Conservation (phyloP, 2,113 vertebrate genomes). For the Hippocampus zosterae region DNA sequence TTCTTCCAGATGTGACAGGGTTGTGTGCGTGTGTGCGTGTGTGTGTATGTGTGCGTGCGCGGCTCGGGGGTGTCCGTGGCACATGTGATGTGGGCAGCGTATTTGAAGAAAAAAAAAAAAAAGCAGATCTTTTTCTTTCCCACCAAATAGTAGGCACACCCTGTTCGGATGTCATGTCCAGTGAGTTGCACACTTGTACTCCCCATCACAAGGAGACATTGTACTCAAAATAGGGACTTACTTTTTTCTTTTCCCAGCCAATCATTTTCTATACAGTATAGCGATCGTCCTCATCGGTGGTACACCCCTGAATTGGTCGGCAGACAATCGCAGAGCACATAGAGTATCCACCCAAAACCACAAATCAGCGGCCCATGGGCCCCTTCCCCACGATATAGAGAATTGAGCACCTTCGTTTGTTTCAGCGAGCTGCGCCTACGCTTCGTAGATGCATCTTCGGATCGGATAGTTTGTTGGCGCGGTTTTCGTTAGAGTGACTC, state of each 20-base stretch:
- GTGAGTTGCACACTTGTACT: constrained; percentile 17
- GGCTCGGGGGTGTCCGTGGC: constrained; percentile 46
- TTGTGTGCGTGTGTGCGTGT: constrained; percentile 20
- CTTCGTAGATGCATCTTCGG: too few species aligned
- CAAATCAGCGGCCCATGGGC: too few species aligned
- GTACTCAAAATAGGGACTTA: background rate
- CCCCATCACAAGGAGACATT: constrained; percentile 51
- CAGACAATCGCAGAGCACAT: too few species aligned
- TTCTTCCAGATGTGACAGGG: constrained; percentile 61
- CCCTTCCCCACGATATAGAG: too few species aligned
- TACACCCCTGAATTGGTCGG: too few species aligned
- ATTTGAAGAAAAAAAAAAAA: constrained; percentile 32
- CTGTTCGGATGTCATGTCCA: constrained; percentile 39
- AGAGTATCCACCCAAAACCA: too few species aligned
- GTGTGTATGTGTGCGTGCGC: constrained; percentile 15
- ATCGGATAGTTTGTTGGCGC: too few species aligned
- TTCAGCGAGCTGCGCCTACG: too few species aligned
- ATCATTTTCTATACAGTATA: background rate
- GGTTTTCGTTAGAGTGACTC: too few species aligned
- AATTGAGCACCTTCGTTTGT: too few species aligned
- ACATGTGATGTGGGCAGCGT: constrained; percentile 48
- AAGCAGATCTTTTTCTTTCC: constrained; percentile 16
- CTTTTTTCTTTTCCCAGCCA: background rate
- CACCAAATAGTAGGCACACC: constrained; percentile 25
- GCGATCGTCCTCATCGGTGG: too few species aligned